Conservation (phyloP, 2,888 invertebrate genomes). For the Argyra leucocephala region DNA sequence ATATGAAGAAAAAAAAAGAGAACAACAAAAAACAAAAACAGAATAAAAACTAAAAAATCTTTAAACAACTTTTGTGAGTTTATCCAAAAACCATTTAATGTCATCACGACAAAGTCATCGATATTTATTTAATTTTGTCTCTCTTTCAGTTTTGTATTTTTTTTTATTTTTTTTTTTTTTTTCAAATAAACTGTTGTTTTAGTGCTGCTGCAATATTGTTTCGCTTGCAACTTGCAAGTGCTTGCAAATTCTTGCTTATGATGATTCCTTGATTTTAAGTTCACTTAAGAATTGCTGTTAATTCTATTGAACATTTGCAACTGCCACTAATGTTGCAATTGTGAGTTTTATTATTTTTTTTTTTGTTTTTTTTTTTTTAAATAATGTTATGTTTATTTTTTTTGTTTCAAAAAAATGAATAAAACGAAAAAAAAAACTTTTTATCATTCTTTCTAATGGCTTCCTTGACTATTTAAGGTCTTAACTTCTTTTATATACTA, state of each 20-base stretch:
- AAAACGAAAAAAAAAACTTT: not conserved
- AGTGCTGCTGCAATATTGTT: no score
- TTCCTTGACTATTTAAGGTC: slow-evolving; percentile 2
- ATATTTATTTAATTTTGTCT: slow-evolving; percentile 3
- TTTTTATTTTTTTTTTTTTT: no score
- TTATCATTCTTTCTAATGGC: not conserved
- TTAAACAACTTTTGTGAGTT: not conserved
- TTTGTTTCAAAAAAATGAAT: not conserved
- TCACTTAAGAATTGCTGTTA: no score
- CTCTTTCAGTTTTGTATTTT: not conserved
- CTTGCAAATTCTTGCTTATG: no score
- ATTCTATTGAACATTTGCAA: no score
- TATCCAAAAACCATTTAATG: slow-evolving; percentile 9
- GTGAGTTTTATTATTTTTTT: no score
- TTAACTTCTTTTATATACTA: not conserved
- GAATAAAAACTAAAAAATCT: not conserved
- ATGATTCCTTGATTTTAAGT: no score
- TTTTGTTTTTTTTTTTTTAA: no score
- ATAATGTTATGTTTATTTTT: no score
- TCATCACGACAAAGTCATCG: slow-evolving; percentile 7
- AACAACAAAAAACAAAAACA: not conserved
- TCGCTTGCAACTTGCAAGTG: no score
- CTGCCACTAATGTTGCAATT: no score
- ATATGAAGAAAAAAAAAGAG: not conserved
- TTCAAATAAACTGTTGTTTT: no score